A percentile compares a stretch with the other conserved stretches of the same genome.
Conservation (phyloP, 2,888 invertebrate genomes). For the Leptopilina syphax region DNA sequence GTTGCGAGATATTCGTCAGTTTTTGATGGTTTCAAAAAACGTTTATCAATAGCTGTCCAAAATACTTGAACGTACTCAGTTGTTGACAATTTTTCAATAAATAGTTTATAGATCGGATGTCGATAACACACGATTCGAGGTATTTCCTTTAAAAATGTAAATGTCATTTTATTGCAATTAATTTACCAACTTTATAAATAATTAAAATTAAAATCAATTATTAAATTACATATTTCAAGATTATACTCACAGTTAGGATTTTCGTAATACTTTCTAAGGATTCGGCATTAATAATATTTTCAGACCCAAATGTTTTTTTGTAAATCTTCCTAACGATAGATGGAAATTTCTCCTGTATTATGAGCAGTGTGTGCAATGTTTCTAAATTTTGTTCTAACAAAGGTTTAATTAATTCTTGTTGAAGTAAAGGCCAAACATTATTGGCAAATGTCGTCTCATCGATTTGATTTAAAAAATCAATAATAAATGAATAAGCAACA, state of each 20-base stretch:
- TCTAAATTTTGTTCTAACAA: constrained; percentile 83
- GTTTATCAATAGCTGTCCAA: constrained; percentile 79
- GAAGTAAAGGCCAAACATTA: constrained; percentile 81
- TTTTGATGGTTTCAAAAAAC: constrained; percentile 78
- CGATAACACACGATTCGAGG: constrained; percentile 79
- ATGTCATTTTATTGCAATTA: constrained; percentile 43
- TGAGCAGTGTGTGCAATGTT: constrained; percentile 81
- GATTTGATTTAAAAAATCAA: constrained; percentile 81
- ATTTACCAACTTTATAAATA: constrained; percentile 23
- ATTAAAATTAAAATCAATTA: no score
- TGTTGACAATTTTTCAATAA: constrained; percentile 79
- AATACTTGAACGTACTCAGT: constrained; percentile 79
- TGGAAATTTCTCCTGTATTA: constrained; percentile 77
- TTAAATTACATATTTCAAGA: not conserved
- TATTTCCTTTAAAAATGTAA: constrained; percentile 78
- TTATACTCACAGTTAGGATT: constrained; percentile 81
- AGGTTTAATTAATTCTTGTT: constrained; percentile 81
- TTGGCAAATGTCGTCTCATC: constrained; percentile 79
- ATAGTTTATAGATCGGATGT: constrained; percentile 83
- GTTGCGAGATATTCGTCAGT: constrained; percentile 81
- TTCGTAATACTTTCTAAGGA: constrained; percentile 80
- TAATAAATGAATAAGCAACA: constrained; percentile 81
- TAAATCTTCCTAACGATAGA: constrained; percentile 78
- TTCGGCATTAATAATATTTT: constrained; percentile 80
- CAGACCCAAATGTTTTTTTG: constrained; percentile 79